These are phyloP conservation scores for Protonibea diacanthus DNA, from an alignment of 2,797 vertebrate genomes.

Conservation along the genomic window DNA sequence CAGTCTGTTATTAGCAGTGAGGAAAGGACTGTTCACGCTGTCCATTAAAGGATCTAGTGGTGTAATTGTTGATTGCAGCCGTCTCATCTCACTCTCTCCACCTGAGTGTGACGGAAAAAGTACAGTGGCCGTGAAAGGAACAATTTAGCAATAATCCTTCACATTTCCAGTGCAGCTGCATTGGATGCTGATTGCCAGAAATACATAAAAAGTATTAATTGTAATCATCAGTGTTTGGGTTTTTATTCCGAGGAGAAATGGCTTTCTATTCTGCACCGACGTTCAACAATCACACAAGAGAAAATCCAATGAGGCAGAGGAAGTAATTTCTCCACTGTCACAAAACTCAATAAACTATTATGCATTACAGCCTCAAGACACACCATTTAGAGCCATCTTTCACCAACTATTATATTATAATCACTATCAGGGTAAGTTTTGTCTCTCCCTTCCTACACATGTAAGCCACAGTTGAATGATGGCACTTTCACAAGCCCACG, in stretches of 20 bases:
- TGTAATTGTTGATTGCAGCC: too few relatives aligned
- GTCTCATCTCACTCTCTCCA: too few relatives aligned
- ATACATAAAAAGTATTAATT: neutral
- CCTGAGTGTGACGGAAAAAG: too few relatives aligned
- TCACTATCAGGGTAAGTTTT: constrained; percentile 6
- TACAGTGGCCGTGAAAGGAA: too few relatives aligned
- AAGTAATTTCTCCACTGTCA: constrained; percentile 15
- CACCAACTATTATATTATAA: constrained; percentile 21
- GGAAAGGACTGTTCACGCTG: neutral
- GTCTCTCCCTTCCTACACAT: constrained; percentile 21
- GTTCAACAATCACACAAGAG: constrained; percentile 23
- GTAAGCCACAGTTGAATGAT: constrained; percentile 13
- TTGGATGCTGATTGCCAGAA: neutral
- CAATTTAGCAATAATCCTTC: too few relatives aligned
- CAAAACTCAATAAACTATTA: neutral
- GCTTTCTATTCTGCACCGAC: constrained; percentile 4
- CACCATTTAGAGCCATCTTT: constrained; percentile 6
- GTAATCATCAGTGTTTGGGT: neutral
- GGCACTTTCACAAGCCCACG: constrained; percentile 25
- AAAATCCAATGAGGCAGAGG: constrained; percentile 13
- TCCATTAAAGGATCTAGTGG: neutral
- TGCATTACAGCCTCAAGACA: neutral
- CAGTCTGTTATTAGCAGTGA: neutral
- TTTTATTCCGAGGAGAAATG: constrained; percentile 2
- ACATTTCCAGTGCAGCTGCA: neutral